A percentile compares a stretch with the other conserved stretches of the same genome.
Evolutionary conservation across 37 sponge, comb jelly and placozoan species (phyloP).

Genomic region (Haliclona indistincta): DNA sequence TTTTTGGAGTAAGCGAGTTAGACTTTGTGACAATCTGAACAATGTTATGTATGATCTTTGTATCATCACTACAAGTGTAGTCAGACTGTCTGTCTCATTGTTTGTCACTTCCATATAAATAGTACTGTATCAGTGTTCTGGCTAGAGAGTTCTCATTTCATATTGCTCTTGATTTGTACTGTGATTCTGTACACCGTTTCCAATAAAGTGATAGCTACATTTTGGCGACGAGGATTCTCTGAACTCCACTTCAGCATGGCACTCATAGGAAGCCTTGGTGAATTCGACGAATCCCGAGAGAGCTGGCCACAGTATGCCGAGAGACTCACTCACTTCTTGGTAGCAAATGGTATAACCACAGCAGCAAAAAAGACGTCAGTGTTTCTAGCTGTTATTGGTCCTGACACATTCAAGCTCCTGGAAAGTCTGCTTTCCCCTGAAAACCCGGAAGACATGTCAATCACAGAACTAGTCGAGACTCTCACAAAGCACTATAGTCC

Average conservation of each 20-base stretch:
- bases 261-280: constrained; percentile 7
- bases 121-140: no score
- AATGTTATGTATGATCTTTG: no score
- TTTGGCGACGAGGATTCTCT: constrained; percentile 26
- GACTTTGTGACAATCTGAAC: no score
- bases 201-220: no score
- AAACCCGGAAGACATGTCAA: constrained; percentile 33
- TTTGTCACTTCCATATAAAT: no score
- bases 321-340: constrained; percentile 2
- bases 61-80: no score
- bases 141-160: no score
- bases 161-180: no score
- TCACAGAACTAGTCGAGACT: constrained; percentile 12
- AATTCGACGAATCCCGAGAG: constrained; percentile 11
- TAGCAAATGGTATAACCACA: constrained; percentile 14
- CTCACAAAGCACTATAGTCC: constrained; percentile 30
- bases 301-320: constrained; percentile 33
- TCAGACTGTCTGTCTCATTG: no score
- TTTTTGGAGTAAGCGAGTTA: no score
- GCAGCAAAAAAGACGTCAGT: neutral
- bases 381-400: constrained; percentile 7
- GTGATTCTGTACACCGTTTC: no score
- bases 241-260: neutral
- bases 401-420: constrained; percentile 3
- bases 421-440: constrained; percentile 7